These are phyloP conservation scores for Gavialis gangeticus DNA, from an alignment of 2,113 vertebrate genomes.

Conservation along the genomic window DNA sequence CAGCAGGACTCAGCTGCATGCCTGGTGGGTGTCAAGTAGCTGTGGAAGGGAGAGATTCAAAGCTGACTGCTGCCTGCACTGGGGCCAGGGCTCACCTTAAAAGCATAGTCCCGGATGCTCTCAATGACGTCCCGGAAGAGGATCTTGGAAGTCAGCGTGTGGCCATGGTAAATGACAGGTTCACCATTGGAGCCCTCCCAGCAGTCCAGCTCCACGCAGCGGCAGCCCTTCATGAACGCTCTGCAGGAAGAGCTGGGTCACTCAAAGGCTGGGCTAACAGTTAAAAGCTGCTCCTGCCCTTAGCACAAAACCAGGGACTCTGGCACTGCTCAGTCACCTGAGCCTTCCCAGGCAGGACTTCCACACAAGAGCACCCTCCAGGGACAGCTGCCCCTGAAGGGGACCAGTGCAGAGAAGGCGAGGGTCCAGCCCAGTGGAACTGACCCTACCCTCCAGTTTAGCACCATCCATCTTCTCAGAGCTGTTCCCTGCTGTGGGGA, in stretches of 20 bases:
- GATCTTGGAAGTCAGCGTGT: conserved; percentile 95
- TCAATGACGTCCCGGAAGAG: conserved; percentile 92
- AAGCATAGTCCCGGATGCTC: conserved; percentile 90
- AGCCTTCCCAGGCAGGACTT: neutral
- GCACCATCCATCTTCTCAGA: too few relatives aligned
- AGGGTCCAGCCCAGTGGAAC: neutral
- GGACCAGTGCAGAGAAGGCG: too few relatives aligned
- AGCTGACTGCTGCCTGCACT: too few relatives aligned
- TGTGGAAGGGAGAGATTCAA: neutral
- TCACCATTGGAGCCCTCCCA: conserved; percentile 95
- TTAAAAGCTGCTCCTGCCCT: neutral
- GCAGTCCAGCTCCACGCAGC: conserved; percentile 97
- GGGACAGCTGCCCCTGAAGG: neutral
- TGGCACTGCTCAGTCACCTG: neutral
- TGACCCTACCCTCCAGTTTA: neutral
- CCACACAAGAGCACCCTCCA: neutral
- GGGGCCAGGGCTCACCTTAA: conserved; percentile 79
- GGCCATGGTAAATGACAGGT: conserved; percentile 92
- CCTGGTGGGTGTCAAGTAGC: neutral
- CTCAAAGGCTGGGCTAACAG: neutral
- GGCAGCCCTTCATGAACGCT: conserved; percentile 92
- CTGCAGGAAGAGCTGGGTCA: conserved; percentile 60
- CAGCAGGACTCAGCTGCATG: neutral
- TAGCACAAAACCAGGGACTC: neutral
- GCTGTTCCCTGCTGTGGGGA: neutral